Percentiles rank a stretch among this genome's conserved stretches.
These are phyloP conservation scores for Rhodophaea formosa DNA, from an alignment of 2,888 invertebrate species.

Conservation along the genomic window DNA sequence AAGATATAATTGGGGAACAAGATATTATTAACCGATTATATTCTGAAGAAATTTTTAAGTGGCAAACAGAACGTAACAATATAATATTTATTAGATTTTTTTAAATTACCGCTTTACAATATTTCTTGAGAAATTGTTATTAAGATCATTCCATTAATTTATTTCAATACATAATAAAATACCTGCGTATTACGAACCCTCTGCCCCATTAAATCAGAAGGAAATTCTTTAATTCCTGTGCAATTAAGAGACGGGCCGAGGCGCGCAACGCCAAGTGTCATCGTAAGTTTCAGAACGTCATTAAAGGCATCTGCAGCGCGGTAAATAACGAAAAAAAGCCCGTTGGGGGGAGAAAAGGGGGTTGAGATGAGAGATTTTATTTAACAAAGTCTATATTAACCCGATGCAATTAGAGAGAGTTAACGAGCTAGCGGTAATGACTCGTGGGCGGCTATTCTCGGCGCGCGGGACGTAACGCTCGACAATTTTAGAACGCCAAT, in stretches of 20 bases:
- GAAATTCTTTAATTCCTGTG: conserved; percentile 77
- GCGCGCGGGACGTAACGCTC: conserved; percentile 24
- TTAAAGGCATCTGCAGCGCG: conserved; percentile 79
- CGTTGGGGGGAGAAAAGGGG: conserved; percentile 36
- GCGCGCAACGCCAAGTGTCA: conserved; percentile 75
- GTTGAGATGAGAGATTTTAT: conserved; percentile 78
- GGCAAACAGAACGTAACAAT: no score
- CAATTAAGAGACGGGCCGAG: conserved; percentile 70
- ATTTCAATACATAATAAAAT: conserved; percentile 13
- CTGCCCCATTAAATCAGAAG: conserved; percentile 64
- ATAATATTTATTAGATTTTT: no score
- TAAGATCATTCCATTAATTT: neutral
- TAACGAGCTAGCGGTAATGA: conserved; percentile 79
- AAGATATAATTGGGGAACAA: no score
- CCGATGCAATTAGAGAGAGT: conserved; percentile 80
- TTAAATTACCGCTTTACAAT: no score
- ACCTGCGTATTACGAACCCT: conserved; percentile 29
- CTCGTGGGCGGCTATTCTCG: conserved; percentile 62
- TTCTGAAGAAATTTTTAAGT: no score
- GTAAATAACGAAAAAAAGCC: conserved; percentile 74
- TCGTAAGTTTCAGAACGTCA: conserved; percentile 80
- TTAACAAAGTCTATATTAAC: conserved; percentile 82
- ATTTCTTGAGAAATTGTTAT: neutral
- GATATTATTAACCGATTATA: no score
- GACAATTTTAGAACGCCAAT: conserved; percentile 12